A percentile compares a stretch with the other conserved stretches of the same genome.
phyloP scores from a whole-genome alignment of 2,888 invertebrate species.

The Hymenopus coronatus region DNA sequence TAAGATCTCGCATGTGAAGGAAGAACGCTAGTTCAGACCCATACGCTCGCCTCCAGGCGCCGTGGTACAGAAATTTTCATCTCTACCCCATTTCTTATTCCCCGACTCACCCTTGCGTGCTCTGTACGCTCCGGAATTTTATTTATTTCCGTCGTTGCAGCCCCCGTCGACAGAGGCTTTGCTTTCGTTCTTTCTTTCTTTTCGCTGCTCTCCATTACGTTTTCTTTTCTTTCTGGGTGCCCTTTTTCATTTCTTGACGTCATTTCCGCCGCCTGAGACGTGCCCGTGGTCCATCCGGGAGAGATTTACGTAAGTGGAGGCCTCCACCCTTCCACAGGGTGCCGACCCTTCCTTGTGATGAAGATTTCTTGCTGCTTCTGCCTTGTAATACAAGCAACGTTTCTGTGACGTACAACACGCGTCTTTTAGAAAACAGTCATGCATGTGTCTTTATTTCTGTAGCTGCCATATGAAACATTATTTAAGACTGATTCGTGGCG shows the following conservation, averaged over 20 bases:
- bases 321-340: neutral
- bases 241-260: neutral
- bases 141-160: neutral
- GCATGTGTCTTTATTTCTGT: too few relatives aligned
- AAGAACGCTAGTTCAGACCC: neutral
- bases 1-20: too few relatives aligned
- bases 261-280: neutral
- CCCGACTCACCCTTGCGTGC: neutral
- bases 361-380: too few relatives aligned
- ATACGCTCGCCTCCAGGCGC: neutral
- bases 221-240: neutral
- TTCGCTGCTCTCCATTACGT: neutral
- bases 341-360: too few relatives aligned
- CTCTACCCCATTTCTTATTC: neutral
- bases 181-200: neutral
- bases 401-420: too few relatives aligned
- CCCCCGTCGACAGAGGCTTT: neutral
- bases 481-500: too few relatives aligned
- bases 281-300: neutral
- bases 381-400: too few relatives aligned
- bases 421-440: too few relatives aligned
- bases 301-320: neutral
- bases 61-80: neutral
- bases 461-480: too few relatives aligned
- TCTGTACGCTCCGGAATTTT: neutral